Evolutionary conservation across 1,140 invertebrate species (phyloP).

Genomic region (Drosophila azteca): DNA sequence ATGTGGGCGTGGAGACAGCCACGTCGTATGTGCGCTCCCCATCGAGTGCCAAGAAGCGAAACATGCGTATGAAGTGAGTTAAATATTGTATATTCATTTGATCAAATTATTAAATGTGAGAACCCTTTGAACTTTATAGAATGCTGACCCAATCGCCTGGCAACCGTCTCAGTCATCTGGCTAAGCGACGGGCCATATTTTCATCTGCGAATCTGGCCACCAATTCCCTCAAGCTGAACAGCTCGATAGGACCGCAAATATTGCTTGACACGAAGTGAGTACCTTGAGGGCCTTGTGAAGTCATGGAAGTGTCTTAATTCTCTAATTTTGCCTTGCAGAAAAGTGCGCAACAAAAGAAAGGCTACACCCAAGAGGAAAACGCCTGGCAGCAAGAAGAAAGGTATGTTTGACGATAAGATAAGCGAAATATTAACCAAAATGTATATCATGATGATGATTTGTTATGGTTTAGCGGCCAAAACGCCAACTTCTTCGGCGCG

Average conservation of each 20-base stretch:
- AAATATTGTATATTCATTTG: neutral
- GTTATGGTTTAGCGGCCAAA: slow-evolving; percentile 57
- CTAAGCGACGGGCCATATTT: slow-evolving; percentile 86
- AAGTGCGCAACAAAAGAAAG: slow-evolving; percentile 71
- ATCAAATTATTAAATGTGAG: neutral
- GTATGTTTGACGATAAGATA: slow-evolving; percentile 34
- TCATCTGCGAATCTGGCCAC: slow-evolving; percentile 84
- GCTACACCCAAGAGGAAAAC: slow-evolving; percentile 80
- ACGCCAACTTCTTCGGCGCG: slow-evolving; percentile 84
- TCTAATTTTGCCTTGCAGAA: slow-evolving; percentile 35
- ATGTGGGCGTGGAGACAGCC: slow-evolving; percentile 86
- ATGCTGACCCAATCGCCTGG: slow-evolving; percentile 86
- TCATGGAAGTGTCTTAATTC: neutral
- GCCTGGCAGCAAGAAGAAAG: slow-evolving; percentile 79
- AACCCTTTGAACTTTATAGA: slow-evolving; percentile 46
- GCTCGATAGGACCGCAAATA: slow-evolving; percentile 76
- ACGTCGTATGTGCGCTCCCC: slow-evolving; percentile 86
- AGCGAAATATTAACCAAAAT: neutral
- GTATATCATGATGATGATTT: neutral
- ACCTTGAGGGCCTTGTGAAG: neutral
- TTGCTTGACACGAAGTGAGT: slow-evolving; percentile 77
- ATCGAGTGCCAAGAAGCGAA: slow-evolving; percentile 85
- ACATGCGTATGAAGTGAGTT: slow-evolving; percentile 82
- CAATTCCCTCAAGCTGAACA: slow-evolving; percentile 73
- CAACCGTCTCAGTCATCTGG: slow-evolving; percentile 87